Base-by-base conservation (phyloP, 2,888 invertebrate species). In the Gari tellinella region DNA sequence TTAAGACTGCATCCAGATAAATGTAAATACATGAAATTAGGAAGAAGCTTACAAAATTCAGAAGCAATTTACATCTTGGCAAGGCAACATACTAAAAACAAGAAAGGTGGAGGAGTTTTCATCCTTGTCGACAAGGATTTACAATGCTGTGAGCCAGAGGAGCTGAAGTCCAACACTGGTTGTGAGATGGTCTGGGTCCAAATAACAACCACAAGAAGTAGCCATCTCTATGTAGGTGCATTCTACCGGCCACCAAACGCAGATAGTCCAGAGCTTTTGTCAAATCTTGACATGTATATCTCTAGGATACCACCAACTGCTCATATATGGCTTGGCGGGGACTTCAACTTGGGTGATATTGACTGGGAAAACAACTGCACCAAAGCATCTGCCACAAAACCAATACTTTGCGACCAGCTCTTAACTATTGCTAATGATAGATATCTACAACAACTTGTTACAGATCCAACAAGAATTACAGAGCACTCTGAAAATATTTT, bases 341-440 rank as follows among this genome's bases (percentile, higher is more conserved):
- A 66, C 40, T 66, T 66, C 23, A 66, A 66, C 37, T 55, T 66
- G 5, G 60, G 51, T n/a, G 58, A 58, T 17, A 66, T 66, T 56
- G 45, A 66, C 66, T 66, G 66, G 66, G 46, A 41, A 37, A 60
- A 37, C 19, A 48, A 58, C 31, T 19, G 58, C 21, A 52, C 60
- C 4, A 17, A 12, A 15, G 52, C 58, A 21, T 43, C 37, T 26
- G 58, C 58, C n/a, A 43, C 49, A 26, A 41, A 45, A 14, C 2
- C 31, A 21, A n/a, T 26, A 23, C 37, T 60, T 7, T 61, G 67
- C 41, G 21, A 61, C 7, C 67, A 61, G 25, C 38, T 61, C 17
- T 46, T 67, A 17, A 31, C 31, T 17, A 58, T 53, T 23, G 25
- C 46, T 10, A 60, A 60, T 4, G 67, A 67, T 26, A 37, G 43